These are phyloP conservation scores for Plagodis dolabraria DNA, from an alignment of 2,888 invertebrate genomes.

Conservation along the genomic window DNA sequence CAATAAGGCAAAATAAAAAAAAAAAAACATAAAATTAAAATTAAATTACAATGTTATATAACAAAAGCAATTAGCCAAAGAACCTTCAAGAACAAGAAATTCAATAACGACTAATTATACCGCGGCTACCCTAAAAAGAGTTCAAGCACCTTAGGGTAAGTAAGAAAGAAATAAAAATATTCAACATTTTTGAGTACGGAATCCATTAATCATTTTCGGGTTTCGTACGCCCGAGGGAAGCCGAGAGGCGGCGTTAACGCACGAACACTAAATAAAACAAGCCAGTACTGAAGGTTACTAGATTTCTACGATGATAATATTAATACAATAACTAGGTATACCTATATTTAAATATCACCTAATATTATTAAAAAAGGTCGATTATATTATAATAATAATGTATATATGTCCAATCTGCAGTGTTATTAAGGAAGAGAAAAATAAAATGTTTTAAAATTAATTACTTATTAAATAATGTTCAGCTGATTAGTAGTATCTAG, in stretches of 20 bases:
- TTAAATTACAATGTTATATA: conserved; percentile 19
- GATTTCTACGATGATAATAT: too few relatives aligned
- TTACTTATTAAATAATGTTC: too few relatives aligned
- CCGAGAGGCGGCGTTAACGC: conserved; percentile 24
- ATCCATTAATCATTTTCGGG: conserved; percentile 67
- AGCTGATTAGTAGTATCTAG: too few relatives aligned
- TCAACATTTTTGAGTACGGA: conserved; percentile 55
- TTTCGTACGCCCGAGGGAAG: conserved; percentile 56
- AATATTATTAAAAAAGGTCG: too few relatives aligned
- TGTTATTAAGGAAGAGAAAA: too few relatives aligned
- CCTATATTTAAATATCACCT: too few relatives aligned
- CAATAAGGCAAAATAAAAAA: too few relatives aligned
- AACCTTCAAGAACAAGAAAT: conserved; percentile 49
- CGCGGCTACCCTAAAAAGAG: conserved; percentile 59
- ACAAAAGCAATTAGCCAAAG: conserved; percentile 48
- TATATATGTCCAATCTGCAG: too few relatives aligned
- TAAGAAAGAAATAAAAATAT: conserved; percentile 47
- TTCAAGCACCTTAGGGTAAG: conserved; percentile 58
- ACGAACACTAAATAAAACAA: conserved; percentile 3
- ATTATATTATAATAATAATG: too few relatives aligned
- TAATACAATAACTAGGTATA: too few relatives aligned
- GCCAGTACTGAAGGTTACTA: conserved; percentile 5
- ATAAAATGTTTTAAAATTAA: too few relatives aligned
- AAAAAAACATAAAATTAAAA: too few relatives aligned
- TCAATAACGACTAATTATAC: conserved; percentile 61